Evolutionary conservation across 2,888 invertebrate genomes (phyloP), one percentile per base, ranked within the genome.

Genomic region (Noctua comes): DNA sequence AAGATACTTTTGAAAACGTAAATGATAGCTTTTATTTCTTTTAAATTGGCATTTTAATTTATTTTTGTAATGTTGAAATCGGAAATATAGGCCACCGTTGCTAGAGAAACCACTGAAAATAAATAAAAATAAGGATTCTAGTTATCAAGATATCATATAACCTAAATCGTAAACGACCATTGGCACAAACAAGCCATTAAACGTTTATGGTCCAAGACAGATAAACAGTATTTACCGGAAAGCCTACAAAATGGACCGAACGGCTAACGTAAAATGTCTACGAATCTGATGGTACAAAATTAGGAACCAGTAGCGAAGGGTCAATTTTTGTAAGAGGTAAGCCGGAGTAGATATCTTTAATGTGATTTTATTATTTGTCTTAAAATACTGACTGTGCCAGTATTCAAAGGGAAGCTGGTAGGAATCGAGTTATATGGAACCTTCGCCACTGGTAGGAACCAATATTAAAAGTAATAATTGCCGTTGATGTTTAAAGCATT

Each of bases 131-230:
- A 11, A 64, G 10, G 0, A 40, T 70, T 31, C 5, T 10, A 40
- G 40, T 51, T 66, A 66, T 18, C 69, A 51, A 21, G 31, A 43
- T 73, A 75, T 81, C 71, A 81, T 73, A 40, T 86, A 74, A 74
- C 73, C 54, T 59, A 65, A 31, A 74, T 84, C 73, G 59, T 73
- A 74, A 87, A 73, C 66, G 73, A 21, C 68, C 43, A 71, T 74
- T 57, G 59, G 73, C 75, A 77, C 75, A 81, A 81, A 85, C 82
- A 81, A 77, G 82, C 57, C 68, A 65, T 80, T 87, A 84, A 85
- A 85, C 27, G 43, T 87, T 87, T 79, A 84, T 84, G 66, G 80
- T 51, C 43, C 48, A 43, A 73, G 68, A 62, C 59, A 68, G 54
- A 84, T 59, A 84, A 8, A 79, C 54, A 62, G 54, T 79, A 51